Conservation (phyloP, 2,113 vertebrate species). For the Otus sunia region DNA sequence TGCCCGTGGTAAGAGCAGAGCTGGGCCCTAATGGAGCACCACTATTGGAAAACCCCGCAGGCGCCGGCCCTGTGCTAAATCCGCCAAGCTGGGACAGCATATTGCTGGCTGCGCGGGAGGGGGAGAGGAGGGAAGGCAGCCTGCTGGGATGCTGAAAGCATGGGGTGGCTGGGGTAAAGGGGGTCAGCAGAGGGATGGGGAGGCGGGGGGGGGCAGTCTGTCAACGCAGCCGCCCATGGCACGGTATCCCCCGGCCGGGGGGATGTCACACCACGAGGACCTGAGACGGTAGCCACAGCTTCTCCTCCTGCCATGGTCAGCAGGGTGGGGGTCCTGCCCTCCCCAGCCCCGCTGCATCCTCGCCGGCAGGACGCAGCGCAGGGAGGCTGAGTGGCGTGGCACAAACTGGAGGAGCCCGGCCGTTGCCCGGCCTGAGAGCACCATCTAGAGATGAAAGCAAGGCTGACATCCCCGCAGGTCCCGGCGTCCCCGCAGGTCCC, state of each 20-base stretch:
- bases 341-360: accelerated
- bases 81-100: background rate
- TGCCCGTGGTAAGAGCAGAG: background rate
- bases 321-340: background rate
- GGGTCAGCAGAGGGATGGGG: background rate
- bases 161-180: background rate
- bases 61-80: background rate
- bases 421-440: constrained; percentile 30
- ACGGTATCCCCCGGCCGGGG: too few species aligned
- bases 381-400: accelerated
- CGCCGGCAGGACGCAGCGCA: background rate
- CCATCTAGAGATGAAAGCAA: constrained; percentile 54
- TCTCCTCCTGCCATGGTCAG: background rate
- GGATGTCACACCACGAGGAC: background rate
- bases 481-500: too few species aligned
- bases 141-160: background rate
- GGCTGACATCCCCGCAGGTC: background rate
- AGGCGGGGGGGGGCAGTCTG: too few species aligned
- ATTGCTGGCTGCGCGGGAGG: background rate
- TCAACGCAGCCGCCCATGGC: accelerated
- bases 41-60: constrained; percentile 23
- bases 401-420: background rate
- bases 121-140: background rate
- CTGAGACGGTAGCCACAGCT: background rate
- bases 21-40: constrained; percentile 40